Base-by-base conservation (phyloP, 1,140 invertebrate species). In the Saccostrea glomerata region DNA sequence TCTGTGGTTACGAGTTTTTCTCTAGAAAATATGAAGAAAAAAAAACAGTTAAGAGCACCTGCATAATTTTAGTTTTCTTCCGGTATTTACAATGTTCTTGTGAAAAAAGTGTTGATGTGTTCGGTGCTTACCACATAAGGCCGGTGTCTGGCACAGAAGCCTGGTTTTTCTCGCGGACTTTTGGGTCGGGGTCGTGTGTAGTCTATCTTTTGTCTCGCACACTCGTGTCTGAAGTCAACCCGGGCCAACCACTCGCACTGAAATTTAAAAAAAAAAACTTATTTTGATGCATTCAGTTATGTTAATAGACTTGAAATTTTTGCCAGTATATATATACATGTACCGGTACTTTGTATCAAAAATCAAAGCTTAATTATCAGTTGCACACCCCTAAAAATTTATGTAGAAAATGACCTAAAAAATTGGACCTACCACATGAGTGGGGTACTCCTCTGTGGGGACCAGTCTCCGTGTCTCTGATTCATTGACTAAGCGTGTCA, bases 1-100 rank as follows among this genome's bases (percentile, higher is more conserved):
- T 63, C 60, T 63, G 60, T 63, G 60, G 13, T 63, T 63, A 63
- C 60, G 60, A 23, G 60, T 63, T 63, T 63, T 63, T 63, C 60
- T 63, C 60, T 63, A 17, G n/a, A 63, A 47, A 47, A 47, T 47
- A 47, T 3, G 2, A 47, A 47, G 2, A 47, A 47, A 3, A 47
- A 47, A 47, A 47, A 47, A 47, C 40, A 47, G 2, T 47, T 3
- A 47, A 47, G 40, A 47, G 40, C 6, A 47, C 6, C 40, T 3
- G 40, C 40, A 47, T 47, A 2, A 47, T 47, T 47, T 47, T 47
- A 3, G 2, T 47, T 47, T 47, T 47, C 40, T 47, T 47, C 40
- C 2, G 2, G 40, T 47, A 47, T 47, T 47, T 47, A 47, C 2
- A 47, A 47, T 47, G 40, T 47, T 47, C 6, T 47, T 2, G 40